phyloP scores from a whole-genome alignment of 2,113 vertebrate species.

The Bettongia penicillata region DNA sequence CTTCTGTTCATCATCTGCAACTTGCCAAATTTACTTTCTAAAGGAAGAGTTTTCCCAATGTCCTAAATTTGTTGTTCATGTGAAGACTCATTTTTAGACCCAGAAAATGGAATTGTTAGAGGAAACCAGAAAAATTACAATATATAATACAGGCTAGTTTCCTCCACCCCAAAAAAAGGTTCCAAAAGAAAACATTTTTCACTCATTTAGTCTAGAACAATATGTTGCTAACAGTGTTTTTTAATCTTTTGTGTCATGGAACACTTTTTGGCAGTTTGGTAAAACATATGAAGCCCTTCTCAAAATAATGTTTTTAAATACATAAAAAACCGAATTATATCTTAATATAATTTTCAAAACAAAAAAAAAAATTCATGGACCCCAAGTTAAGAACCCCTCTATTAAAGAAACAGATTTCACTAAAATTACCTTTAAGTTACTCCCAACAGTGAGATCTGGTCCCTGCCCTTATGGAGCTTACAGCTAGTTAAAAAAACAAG shows the following conservation, averaged over 20 bases:
- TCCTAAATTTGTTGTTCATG: not conserved
- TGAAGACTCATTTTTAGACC: constrained; percentile 34
- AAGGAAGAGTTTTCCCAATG: not conserved
- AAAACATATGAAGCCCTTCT: not conserved
- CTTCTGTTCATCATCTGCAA: constrained; percentile 37
- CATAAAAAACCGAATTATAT: not conserved
- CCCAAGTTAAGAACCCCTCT: not conserved
- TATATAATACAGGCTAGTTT: not conserved
- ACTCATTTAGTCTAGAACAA: not conserved
- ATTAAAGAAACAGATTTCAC: not conserved
- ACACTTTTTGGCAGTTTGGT: not conserved
- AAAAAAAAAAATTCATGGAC: not conserved
- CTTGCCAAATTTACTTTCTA: constrained; percentile 28
- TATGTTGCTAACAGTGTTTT: not conserved
- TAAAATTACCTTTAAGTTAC: not conserved
- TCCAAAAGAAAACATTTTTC: not conserved
- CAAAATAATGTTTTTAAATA: not conserved
- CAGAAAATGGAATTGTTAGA: not conserved
- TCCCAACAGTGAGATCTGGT: not conserved
- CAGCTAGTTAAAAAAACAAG: not conserved
- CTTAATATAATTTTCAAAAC: not conserved
- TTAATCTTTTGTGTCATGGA: not conserved
- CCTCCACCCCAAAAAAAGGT: not conserved
- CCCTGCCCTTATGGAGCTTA: not conserved
- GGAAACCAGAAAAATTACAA: not conserved